phyloP scores from a whole-genome alignment of 2,888 invertebrate species.

The Anagyrus pseudococci region DNA sequence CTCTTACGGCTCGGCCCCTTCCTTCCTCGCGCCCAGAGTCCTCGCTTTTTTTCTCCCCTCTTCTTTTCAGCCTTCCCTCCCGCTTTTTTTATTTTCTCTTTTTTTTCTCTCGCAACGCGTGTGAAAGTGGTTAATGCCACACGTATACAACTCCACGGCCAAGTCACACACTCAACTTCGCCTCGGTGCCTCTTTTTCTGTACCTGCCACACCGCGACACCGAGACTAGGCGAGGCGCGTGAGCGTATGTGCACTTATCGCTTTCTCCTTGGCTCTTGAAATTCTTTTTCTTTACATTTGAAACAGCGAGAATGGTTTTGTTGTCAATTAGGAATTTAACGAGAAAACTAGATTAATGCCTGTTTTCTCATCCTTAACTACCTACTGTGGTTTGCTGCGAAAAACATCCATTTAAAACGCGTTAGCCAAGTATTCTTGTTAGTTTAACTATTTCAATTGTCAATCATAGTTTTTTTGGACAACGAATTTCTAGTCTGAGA shows the following conservation, averaged over 20 bases:
- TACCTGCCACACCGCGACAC: too few relatives aligned
- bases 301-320: conserved; percentile 13
- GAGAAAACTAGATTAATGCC: not conserved
- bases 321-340: conserved; percentile 25
- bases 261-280: not conserved
- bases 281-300: conserved; percentile 13
- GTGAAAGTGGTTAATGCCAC: conserved; percentile 43
- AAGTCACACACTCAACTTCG: conserved; percentile 34
- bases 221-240: too few relatives aligned
- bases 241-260: too few relatives aligned
- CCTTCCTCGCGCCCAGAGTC: too few relatives aligned
- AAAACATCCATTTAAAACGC: too few relatives aligned
- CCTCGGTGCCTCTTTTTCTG: conserved; percentile 20
- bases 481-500: too few relatives aligned
- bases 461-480: too few relatives aligned
- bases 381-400: not conserved
- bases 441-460: too few relatives aligned
- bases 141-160: conserved; percentile 31
- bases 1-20: too few relatives aligned
- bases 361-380: not conserved
- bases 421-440: too few relatives aligned
- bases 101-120: conserved; percentile 33
- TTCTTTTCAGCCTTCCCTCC: not conserved
- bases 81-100: conserved; percentile 26
- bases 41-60: conserved; percentile 9